Percentiles rank a stretch among this genome's conserved stretches.
Conservation (phyloP, 1,140 invertebrate species). For the Artemia franciscana region DNA sequence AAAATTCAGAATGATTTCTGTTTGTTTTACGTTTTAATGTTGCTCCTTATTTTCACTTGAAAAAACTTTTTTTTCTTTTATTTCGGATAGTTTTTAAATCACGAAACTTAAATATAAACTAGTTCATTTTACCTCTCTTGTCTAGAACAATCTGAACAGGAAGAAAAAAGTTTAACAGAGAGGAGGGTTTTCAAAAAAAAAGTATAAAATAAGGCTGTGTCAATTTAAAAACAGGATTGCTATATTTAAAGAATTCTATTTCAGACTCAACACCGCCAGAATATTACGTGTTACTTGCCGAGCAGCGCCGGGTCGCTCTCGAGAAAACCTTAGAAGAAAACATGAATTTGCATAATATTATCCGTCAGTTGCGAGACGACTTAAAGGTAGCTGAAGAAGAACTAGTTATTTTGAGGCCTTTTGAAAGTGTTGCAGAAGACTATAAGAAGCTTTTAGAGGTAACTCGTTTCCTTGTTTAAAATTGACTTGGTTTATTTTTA, state of each 20-base stretch:
- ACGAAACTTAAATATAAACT: background rate
- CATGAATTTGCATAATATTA: background rate
- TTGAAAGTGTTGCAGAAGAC: background rate
- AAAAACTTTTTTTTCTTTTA: too few species aligned
- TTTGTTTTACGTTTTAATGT: too few species aligned
- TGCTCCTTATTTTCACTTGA: too few species aligned
- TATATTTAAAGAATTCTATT: background rate
- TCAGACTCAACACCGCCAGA: background rate
- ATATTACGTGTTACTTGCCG: background rate
- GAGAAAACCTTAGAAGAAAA: background rate
- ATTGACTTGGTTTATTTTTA: too few species aligned
- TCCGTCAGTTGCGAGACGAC: background rate
- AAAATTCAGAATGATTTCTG: too few species aligned
- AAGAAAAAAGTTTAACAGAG: background rate
- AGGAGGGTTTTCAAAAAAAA: background rate
- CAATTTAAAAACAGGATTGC: background rate
- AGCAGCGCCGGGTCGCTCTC: background rate
- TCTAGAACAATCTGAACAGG: too few species aligned
- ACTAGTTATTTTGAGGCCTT: background rate
- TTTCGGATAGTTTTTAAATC: too few species aligned
- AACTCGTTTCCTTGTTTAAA: too few species aligned
- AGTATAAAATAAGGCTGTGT: background rate
- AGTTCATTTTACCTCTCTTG: background rate
- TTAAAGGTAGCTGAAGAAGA: background rate
- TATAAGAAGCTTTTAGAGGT: background rate